Percentiles rank a stretch among this genome's conserved stretches.
Conservation (phyloP, 2,797 vertebrate genomes). For the Lagodon rhomboides region DNA sequence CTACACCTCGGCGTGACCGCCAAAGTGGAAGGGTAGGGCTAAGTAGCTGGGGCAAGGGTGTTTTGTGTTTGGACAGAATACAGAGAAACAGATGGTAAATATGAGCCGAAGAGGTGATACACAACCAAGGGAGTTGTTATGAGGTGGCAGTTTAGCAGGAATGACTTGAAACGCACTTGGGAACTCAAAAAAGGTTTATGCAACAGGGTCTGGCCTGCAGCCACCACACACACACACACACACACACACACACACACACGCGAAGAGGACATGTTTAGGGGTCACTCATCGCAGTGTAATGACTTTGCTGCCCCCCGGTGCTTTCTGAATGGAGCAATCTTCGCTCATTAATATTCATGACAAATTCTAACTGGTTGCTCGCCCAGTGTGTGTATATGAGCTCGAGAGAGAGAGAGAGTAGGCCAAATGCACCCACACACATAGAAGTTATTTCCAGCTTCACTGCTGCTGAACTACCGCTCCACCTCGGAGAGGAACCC, state of each 20-base stretch:
- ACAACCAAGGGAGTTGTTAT: neutral
- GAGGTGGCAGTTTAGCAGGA: neutral
- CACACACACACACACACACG: too few relatives aligned
- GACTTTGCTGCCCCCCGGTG: conserved; percentile 57
- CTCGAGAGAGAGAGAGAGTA: neutral
- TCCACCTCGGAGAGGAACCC: conserved; percentile 5
- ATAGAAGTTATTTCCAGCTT: conserved; percentile 29
- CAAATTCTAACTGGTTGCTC: conserved; percentile 16
- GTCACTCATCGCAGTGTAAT: conserved; percentile 56
- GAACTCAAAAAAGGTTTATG: neutral
- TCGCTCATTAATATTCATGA: conserved; percentile 58
- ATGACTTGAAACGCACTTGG: conserved; percentile 6
- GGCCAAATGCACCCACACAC: neutral
- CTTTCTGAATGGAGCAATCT: conserved; percentile 51
- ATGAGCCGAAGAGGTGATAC: neutral
- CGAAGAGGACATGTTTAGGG: conserved; percentile 18
- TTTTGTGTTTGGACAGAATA: neutral
- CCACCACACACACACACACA: conserved; percentile 9
- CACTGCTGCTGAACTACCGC: conserved; percentile 4
- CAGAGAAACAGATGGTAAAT: neutral
- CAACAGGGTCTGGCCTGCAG: neutral
- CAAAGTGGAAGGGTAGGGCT: too few relatives aligned
- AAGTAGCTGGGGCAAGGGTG: too few relatives aligned
- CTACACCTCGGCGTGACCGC: too few relatives aligned
- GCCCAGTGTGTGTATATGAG: neutral